Conservation (phyloP, 1,140 invertebrate species). For the Agrypnia vestita region DNA sequence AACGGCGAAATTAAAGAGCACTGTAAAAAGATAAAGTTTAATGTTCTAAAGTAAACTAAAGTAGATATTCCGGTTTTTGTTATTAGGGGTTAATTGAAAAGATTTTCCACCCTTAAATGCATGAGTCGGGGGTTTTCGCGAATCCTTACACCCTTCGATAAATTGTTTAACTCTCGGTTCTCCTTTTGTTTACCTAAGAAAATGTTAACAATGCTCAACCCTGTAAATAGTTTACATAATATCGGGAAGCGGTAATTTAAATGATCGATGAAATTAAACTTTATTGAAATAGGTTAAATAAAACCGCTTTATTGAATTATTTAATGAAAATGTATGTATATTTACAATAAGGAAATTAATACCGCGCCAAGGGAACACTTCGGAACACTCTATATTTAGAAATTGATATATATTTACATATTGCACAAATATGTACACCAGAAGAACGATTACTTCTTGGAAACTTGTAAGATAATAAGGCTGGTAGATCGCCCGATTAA, state of each 20-base stretch:
- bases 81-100: conserved; percentile 19
- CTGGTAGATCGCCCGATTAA: too few species aligned
- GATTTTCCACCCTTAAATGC: conserved; percentile 10
- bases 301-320: not conserved
- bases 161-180: conserved; percentile 25
- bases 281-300: not conserved
- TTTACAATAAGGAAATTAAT: too few species aligned
- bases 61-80: too few species aligned
- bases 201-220: conserved; percentile 19
- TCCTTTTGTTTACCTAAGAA: conserved; percentile 33
- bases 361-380: too few species aligned
- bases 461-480: too few species aligned
- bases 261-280: not conserved
- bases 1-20: too few species aligned
- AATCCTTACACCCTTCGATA: conserved; percentile 26
- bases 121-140: conserved; percentile 6
- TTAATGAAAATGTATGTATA: not conserved
- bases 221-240: not conserved
- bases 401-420: too few species aligned
- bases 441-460: too few species aligned
- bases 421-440: too few species aligned
- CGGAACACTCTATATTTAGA: too few species aligned
- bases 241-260: not conserved
- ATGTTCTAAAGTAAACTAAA: too few species aligned
- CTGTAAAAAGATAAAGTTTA: too few species aligned